A percentile compares a stretch with the other conserved stretches of the same genome.
These are phyloP conservation scores for Arctia plantaginis DNA, from an alignment of 2,888 invertebrate species.

Conservation along the genomic window DNA sequence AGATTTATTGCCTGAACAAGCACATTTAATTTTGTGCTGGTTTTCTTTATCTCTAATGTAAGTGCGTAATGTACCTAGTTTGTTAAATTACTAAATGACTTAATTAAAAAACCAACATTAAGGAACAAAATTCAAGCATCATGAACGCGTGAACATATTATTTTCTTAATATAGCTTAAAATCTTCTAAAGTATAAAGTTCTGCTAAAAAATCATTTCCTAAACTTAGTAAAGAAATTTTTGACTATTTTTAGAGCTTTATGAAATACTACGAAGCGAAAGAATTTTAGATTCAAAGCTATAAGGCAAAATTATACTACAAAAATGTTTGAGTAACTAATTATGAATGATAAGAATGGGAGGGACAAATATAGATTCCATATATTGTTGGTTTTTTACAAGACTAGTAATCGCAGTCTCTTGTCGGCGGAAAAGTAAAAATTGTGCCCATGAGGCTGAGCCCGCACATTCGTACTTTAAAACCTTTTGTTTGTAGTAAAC, in stretches of 20 bases:
- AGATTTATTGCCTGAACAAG: slow-evolving; percentile 29
- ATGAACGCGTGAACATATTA: not conserved
- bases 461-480: slow-evolving; percentile 52
- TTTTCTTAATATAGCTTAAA: not conserved
- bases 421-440: slow-evolving; percentile 54
- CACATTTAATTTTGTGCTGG: slow-evolving; percentile 31
- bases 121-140: not conserved
- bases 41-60: slow-evolving; percentile 5
- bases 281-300: not conserved
- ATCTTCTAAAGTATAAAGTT: not conserved
- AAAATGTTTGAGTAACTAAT: slow-evolving; percentile 30
- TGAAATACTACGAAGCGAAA: not conserved
- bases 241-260: not conserved
- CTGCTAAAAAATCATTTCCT: not conserved
- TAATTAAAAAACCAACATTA: not conserved
- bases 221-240: not conserved
- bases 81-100: not conserved
- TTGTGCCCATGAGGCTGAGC: slow-evolving; percentile 54
- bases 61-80: not conserved
- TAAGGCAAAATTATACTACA: not conserved
- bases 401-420: slow-evolving; percentile 53
- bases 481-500: slow-evolving; percentile 54
- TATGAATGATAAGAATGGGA: slow-evolving; percentile 46
- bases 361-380: slow-evolving; percentile 58
- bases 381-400: slow-evolving; percentile 54